Evolutionary conservation across 2,888 invertebrate genomes (phyloP), one percentile per base, ranked within the genome.

Genomic region (Catocala nupta): DNA sequence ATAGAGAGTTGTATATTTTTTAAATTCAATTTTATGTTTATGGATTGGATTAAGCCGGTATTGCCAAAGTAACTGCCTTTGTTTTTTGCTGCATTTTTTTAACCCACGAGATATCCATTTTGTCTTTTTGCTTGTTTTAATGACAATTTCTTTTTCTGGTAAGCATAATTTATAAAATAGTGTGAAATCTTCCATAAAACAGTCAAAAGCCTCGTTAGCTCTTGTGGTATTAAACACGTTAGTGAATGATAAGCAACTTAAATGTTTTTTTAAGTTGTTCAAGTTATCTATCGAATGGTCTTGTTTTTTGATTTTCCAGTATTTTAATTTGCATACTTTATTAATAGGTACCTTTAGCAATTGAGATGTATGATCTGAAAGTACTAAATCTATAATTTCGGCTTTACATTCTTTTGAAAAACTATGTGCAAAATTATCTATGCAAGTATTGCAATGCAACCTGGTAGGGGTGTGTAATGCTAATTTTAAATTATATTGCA

Each of bases 341-440:
- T 55, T 55, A 13, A 55, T 47, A 44, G 55, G 55, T n/a, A 55
- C 45, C 34, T 25, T 12, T n/a, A 55, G 5, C 33, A 55, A 5
- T 47, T 55, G 55, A n/a, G 45, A 34, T 12, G 54, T 54, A 54
- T 54, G 55, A 47, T 55, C 55, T 34, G 55, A 55, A 33, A 55
- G 34, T 7, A 10, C 13, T 9, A 55, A 10, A 11, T 55, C 55
- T 11, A 34, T 12, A 10, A 45, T 12, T 36, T 55, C 34, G 1
- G 45, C 34, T 55, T 55, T 45, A 44, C 12, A 55, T 8, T 25
- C 33, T 33, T 54, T 54, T 13, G 12, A 12, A 8, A 13, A 11
- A 45, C 11, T 45, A 11, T 45, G 45, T 13, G 45, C 45, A 45
- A 54, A 54, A 8, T 54, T 44, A 25, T 54, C 54, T 7, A 54